These are phyloP conservation scores for Asobara japonica DNA, from an alignment of 1,140 invertebrate genomes.

Conservation along the genomic window DNA sequence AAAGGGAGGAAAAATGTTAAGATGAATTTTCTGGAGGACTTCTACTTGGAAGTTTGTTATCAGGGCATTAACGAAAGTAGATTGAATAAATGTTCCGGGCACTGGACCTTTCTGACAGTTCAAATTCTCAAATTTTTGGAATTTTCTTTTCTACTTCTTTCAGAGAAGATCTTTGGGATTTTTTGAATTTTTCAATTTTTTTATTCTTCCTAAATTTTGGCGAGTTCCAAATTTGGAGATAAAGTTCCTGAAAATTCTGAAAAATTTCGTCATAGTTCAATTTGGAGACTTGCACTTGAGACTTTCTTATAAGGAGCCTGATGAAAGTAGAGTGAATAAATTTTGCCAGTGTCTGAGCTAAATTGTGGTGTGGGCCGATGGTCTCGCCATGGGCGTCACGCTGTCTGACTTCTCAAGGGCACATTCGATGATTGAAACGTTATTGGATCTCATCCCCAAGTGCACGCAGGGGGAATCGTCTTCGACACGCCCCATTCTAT, in stretches of 20 bases:
- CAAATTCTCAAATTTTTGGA: too few relatives aligned
- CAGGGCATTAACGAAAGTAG: too few relatives aligned
- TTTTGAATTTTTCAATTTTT: too few relatives aligned
- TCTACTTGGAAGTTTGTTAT: neutral
- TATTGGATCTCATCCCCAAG: slow-evolving; percentile 45
- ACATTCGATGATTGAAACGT: slow-evolving; percentile 45
- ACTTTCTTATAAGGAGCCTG: neutral
- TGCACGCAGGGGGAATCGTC: slow-evolving; percentile 35
- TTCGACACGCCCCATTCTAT: slow-evolving; percentile 42
- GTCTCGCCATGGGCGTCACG: slow-evolving; percentile 20
- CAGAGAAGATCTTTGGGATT: too few relatives aligned
- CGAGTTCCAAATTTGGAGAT: too few relatives aligned
- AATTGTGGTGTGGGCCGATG: neutral
- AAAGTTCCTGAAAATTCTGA: too few relatives aligned
- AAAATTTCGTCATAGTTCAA: too few relatives aligned
- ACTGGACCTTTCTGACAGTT: too few relatives aligned
- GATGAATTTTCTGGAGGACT: neutral
- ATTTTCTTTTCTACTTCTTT: too few relatives aligned
- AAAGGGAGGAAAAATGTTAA: neutral
- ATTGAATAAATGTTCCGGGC: too few relatives aligned
- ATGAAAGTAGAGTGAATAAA: neutral
- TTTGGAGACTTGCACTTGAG: too few relatives aligned
- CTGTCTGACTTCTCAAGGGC: slow-evolving; percentile 25
- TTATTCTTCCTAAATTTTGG: too few relatives aligned
- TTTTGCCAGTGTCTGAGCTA: neutral